Evolutionary conservation across 2,888 invertebrate genomes (phyloP).

Genomic region (Tholera decimalis): DNA sequence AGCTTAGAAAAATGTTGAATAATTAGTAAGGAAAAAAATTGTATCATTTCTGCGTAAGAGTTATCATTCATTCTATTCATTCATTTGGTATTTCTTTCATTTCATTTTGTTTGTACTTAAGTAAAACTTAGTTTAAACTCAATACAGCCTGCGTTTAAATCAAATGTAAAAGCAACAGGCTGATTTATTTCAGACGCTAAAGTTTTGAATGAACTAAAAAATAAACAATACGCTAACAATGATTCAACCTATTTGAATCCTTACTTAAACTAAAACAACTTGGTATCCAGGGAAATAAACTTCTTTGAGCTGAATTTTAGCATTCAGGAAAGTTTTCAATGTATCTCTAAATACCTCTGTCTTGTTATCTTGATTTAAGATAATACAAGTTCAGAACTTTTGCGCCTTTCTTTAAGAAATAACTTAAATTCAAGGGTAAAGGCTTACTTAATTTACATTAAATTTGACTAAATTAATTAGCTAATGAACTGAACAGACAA

Average conservation of each 20-base stretch:
- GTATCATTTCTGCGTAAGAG: no score
- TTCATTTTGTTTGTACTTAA: neutral
- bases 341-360: constrained; percentile 30
- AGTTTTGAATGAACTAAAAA: constrained; percentile 16
- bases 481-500: constrained; percentile 29
- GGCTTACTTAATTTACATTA: constrained; percentile 32
- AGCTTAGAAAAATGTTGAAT: no score
- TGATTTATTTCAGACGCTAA: neutral
- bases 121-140: neutral
- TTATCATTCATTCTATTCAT: neutral
- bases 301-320: constrained; percentile 15
- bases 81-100: neutral
- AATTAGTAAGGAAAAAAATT: no score
- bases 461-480: constrained; percentile 38
- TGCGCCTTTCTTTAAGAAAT: constrained; percentile 13
- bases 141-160: neutral
- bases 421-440: constrained; percentile 17
- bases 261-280: constrained; percentile 17
- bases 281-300: constrained; percentile 33
- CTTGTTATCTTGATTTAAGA: constrained; percentile 49
- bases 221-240: constrained; percentile 30
- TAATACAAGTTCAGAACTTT: constrained; percentile 27
- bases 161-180: neutral
- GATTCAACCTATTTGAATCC: constrained; percentile 10
- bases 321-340: constrained; percentile 50